Base-by-base conservation (phyloP, 1,140 invertebrate species). In the Papilio polytes region DNA sequence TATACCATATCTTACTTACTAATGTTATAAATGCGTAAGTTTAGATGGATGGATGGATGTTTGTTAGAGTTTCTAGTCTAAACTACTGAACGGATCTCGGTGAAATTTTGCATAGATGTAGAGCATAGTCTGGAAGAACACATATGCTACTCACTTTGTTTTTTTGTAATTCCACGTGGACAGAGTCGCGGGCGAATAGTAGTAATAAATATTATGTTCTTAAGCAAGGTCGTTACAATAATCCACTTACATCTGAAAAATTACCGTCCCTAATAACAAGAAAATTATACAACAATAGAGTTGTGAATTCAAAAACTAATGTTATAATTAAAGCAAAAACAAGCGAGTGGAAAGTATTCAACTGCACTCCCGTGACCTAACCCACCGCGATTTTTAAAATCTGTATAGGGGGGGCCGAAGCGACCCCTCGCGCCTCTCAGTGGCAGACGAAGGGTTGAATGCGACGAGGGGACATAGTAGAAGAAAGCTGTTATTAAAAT, bases 401-500 rank as follows among this genome's bases (percentile, higher is more conserved):
- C 92, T 90, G 86, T 86, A 88, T 87, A 78, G 86, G 88, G 87
- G 85, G 90, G 86, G 83, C 78, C 82, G 81, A 81, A 81, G 80
- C 82, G 78, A 72, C 84, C 78, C 76, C 46, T 74, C 80, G 7
- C 76, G 56, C 70, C 48, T 59, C 72, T 78, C 51, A 76, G n/a
- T 73, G 36, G 59, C 73, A 78, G 77, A 78, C 77, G 85, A 88
- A 87, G 86, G 88, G 88, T 88, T 90, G 86, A 84, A 81, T 81
- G 74, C 78, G 74, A 80, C 81, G 80, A 88, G 88, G 88, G 90
- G 88, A 87, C 85, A 86, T 83, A 89, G 85, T 84, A 85, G 88
- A 90, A 91, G 90, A 91, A 92, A 91, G 90, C 88, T 89, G 89
- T 92, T 93, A 91, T 92, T 92, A 92, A 91, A 92, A 89, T 83